phyloP scores from a whole-genome alignment of 2,113 vertebrate species.

The Phasianus colchicus region DNA sequence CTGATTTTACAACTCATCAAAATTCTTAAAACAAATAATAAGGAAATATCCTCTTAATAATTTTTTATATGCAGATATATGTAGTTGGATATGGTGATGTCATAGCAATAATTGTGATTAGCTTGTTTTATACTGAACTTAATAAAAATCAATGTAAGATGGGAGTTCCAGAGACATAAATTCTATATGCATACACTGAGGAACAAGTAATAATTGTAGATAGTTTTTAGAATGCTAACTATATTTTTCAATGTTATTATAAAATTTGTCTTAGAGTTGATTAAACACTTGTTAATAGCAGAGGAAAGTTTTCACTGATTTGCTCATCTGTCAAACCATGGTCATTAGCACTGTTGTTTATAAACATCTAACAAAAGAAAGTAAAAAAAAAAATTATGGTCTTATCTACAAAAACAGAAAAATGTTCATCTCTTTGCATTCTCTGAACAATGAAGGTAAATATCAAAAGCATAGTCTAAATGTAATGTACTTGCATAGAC shows the following conservation, averaged over 20 bases:
- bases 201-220: background rate
- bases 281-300: background rate
- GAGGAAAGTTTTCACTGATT: background rate
- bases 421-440: background rate
- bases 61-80: background rate
- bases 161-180: background rate
- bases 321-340: background rate
- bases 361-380: background rate
- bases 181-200: background rate
- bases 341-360: background rate
- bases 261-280: background rate
- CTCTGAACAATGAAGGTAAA: background rate
- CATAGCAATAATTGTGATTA: background rate
- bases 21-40: background rate
- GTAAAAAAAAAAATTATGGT: background rate
- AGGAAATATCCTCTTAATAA: background rate
- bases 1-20: rapidly evolving
- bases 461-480: background rate
- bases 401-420: background rate
- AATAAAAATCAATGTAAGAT: background rate
- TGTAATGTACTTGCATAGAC: background rate
- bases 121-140: background rate
- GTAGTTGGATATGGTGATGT: background rate
- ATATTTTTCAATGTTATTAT: background rate
- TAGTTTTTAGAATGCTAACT: background rate